Percentiles rank a stretch among this genome's conserved stretches.
Conservation (phyloP, 2,113 vertebrate species). For the Coptodon rendalli region DNA sequence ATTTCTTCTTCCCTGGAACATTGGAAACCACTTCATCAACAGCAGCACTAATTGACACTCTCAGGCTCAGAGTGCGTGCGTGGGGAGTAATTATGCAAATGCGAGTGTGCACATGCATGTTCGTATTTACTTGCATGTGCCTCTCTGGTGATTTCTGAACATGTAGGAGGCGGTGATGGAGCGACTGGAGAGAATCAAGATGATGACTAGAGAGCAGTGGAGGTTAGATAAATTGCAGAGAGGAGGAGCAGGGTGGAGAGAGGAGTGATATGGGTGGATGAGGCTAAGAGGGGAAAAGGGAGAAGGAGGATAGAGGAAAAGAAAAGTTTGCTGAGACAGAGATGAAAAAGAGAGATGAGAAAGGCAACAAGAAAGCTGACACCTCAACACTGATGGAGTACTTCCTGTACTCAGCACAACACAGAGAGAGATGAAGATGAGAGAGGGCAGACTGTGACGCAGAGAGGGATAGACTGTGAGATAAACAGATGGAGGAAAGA, state of each 20-base stretch:
- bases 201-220: not conserved
- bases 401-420: constrained; percentile 3
- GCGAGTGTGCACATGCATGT: not conserved
- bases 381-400: constrained; percentile 18
- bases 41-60: not conserved
- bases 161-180: not conserved
- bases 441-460: not conserved
- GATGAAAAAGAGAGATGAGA: not conserved
- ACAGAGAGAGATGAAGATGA: not conserved
- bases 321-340: not conserved
- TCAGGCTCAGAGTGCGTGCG: not conserved
- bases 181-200: not conserved
- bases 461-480: not conserved
- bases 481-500: not conserved
- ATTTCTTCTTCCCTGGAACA: not conserved
- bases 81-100: not conserved
- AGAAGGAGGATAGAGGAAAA: not conserved
- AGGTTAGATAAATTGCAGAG: not conserved
- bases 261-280: not conserved
- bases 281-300: not conserved
- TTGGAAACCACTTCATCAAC: not conserved
- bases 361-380: constrained; percentile 12
- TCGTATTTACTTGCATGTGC: not conserved
- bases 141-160: not conserved
- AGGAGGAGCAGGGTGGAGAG: not conserved